These are phyloP conservation scores for Euwallacea fornicatus DNA, from an alignment of 1,140 invertebrate genomes.

Conservation along the genomic window DNA sequence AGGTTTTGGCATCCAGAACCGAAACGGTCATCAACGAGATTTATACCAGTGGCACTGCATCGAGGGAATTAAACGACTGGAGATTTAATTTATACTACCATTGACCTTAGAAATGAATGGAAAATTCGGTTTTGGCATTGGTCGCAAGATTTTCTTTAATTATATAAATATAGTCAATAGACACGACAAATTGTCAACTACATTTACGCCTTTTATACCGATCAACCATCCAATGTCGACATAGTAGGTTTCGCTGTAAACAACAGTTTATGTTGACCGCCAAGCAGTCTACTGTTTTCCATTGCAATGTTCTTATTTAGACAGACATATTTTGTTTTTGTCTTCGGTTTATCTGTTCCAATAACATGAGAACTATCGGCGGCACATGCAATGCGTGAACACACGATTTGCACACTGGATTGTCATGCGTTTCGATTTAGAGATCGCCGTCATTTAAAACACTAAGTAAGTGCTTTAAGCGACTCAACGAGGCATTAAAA, in stretches of 20 bases:
- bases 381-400: not conserved
- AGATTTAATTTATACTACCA: conserved; percentile 14
- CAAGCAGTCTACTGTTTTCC: conserved; percentile 37
- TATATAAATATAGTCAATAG: too few species aligned
- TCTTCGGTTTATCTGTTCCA: conserved; percentile 28
- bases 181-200: not conserved
- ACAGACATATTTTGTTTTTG: conserved; percentile 28
- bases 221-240: conserved; percentile 3
- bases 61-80: conserved; percentile 4
- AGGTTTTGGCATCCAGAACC: conserved; percentile 14
- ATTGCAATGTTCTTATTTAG: conserved; percentile 37
- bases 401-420: not conserved
- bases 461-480: not conserved
- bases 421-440: not conserved
- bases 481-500: conserved; percentile 5
- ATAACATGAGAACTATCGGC: conserved; percentile 29
- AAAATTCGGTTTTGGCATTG: not conserved
- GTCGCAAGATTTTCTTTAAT: too few species aligned
- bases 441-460: not conserved
- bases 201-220: not conserved
- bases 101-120: conserved; percentile 13
- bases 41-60: not conserved
- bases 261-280: conserved; percentile 35
- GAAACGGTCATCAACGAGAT: conserved; percentile 18
- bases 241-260: conserved; percentile 25